A percentile compares a stretch with the other conserved stretches of the same genome.
Conservation (phyloP, 2,113 vertebrate species). For the Nannospalax galili region DNA sequence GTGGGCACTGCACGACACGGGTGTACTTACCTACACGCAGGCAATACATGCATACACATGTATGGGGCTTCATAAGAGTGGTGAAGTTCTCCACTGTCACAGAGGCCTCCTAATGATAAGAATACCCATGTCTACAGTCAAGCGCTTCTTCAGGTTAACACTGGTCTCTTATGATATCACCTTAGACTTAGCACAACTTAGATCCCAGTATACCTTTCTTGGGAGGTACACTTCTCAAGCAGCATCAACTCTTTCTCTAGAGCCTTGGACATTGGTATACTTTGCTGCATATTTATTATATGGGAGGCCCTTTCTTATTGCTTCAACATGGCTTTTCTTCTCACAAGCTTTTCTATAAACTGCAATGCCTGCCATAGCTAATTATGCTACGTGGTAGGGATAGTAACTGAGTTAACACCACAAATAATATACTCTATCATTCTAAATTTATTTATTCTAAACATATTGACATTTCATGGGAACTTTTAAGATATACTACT, state of each 20-base stretch:
- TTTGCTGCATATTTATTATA: neutral
- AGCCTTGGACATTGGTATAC: neutral
- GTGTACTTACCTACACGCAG: neutral
- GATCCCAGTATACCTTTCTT: neutral
- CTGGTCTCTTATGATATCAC: neutral
- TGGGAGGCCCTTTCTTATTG: conserved; percentile 1
- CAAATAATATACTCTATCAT: conserved; percentile 18
- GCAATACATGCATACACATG: neutral
- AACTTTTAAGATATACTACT: conserved; percentile 29
- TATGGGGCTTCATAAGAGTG: too few species aligned
- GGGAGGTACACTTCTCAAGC: neutral
- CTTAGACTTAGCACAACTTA: neutral
- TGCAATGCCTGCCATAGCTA: neutral
- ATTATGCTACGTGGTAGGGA: neutral
- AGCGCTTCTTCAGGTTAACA: neutral
- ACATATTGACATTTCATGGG: neutral
- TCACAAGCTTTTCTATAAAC: conserved; percentile 32
- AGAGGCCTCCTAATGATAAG: neutral
- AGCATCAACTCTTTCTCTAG: neutral
- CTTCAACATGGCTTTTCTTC: neutral
- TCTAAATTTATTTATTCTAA: conserved; percentile 48
- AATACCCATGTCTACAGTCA: neutral
- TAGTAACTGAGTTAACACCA: neutral
- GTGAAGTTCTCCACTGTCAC: too few species aligned
- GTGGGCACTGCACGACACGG: neutral